Evolutionary conservation across 2,113 vertebrate genomes (phyloP).

Genomic region (Lepus europaeus): DNA sequence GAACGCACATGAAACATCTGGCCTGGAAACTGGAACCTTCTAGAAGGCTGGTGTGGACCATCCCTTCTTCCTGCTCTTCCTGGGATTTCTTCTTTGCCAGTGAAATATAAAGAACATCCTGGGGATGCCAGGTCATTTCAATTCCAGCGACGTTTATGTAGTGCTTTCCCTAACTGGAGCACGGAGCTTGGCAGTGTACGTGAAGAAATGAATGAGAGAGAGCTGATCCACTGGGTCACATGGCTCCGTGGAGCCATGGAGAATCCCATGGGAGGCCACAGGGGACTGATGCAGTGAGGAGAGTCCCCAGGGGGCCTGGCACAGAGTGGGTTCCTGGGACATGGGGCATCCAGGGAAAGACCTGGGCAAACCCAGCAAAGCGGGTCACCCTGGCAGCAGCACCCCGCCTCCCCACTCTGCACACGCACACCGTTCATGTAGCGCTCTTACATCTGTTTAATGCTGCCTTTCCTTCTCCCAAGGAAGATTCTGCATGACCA

Average conservation of each 20-base stretch:
- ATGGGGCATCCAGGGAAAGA: neutral
- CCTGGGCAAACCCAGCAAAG: neutral
- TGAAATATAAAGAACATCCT: neutral
- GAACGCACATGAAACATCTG: neutral
- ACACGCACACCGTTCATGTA: neutral
- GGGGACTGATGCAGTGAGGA: neutral
- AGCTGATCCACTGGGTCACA: no score
- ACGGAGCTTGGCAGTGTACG: neutral
- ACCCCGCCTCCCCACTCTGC: accelerated
- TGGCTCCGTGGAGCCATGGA: neutral
- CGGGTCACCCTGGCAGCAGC: neutral
- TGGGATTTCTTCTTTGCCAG: neutral
- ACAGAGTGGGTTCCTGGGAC: neutral
- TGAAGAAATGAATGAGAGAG: neutral
- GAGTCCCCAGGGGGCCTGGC: neutral
- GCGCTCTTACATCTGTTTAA: neutral
- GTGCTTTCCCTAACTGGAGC: neutral
- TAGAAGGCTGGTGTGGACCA: neutral
- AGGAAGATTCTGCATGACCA: neutral
- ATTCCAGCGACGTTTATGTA: neutral
- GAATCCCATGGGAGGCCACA: neutral
- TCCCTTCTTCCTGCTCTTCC: neutral
- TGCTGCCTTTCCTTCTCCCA: neutral
- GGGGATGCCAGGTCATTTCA: neutral
- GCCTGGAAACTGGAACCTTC: neutral